phyloP scores from a whole-genome alignment of 23 tunicate genomes.

The Diplosoma virens region DNA sequence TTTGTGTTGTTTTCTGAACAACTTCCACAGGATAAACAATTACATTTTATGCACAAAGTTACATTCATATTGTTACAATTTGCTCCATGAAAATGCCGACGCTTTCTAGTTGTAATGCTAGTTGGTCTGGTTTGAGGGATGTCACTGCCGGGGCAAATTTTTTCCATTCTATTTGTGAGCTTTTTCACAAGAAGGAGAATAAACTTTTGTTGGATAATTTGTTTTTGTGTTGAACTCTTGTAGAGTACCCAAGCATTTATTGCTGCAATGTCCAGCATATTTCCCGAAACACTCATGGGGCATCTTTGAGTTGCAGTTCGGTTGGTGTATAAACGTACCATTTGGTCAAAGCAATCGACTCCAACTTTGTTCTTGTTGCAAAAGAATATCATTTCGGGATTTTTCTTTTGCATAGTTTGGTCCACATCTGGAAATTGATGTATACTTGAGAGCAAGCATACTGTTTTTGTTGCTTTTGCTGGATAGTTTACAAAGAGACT shows the following conservation, averaged over 20 bases:
- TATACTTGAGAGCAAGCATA: not conserved
- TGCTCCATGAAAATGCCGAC: conserved; percentile 1
- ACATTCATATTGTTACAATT: not conserved
- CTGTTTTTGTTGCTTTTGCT: not conserved
- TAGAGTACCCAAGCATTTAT: too few species aligned
- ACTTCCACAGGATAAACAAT: not conserved
- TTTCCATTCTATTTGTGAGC: not conserved
- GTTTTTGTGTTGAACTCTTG: not conserved
- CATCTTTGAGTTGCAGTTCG: conserved; percentile 6
- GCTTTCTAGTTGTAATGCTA: not conserved
- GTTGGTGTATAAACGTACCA: conserved; percentile 8
- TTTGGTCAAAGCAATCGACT: conserved; percentile 11
- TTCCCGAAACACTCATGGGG: conserved; percentile 4
- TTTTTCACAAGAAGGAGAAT: not conserved
- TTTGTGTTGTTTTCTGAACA: conserved; percentile 4
- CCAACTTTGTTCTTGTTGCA: conserved; percentile 22
- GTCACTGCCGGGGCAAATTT: not conserved
- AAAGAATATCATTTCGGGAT: not conserved
- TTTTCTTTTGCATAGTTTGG: not conserved
- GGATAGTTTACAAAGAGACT: not conserved
- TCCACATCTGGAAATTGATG: conserved; percentile 6
- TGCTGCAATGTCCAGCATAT: conserved; percentile 1
- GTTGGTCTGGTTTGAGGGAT: too few species aligned
- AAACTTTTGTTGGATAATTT: not conserved
- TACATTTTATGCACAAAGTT: conserved; percentile 1